These are phyloP conservation scores for Acrossocheilus wenchowensis DNA, from an alignment of 2,797 vertebrate species.

Conservation along the genomic window DNA sequence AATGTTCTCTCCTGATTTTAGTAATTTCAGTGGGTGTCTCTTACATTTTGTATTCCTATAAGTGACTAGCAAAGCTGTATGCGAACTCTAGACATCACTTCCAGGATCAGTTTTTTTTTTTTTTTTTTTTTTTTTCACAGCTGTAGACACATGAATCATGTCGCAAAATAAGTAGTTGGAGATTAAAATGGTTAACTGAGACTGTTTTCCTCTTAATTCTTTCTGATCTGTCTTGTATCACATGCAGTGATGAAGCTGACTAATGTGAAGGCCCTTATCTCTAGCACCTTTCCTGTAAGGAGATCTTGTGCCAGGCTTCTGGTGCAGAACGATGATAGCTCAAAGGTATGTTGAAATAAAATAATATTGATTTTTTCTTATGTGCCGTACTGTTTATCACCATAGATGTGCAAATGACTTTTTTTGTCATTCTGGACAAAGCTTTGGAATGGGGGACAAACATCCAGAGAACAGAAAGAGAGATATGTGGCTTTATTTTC, in stretches of 20 bases:
- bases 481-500: conserved; percentile 45
- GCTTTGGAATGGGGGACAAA: background rate
- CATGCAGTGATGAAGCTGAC: conserved; percentile 12
- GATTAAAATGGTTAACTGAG: conserved; percentile 24
- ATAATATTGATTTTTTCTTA: conserved; percentile 38
- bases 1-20: conserved; percentile 3
- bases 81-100: conserved; percentile 18
- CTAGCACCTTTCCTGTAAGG: conserved; percentile 16
- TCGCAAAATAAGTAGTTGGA: conserved; percentile 4
- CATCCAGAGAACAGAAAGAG: background rate
- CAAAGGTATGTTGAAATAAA: conserved; percentile 39
- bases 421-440: conserved; percentile 17
- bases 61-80: conserved; percentile 18
- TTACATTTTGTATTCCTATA: conserved; percentile 12
- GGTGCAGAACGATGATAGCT: conserved; percentile 19
- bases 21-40: background rate
- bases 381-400: conserved; percentile 36
- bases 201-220: conserved; percentile 19
- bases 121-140: background rate
- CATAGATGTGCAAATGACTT: conserved; percentile 12
- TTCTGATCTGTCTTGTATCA: conserved; percentile 13
- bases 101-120: background rate
- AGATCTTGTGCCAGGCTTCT: conserved; percentile 36
- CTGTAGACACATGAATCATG: conserved; percentile 31
- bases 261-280: conserved; percentile 30